Evolutionary conservation across 2,797 vertebrate genomes (phyloP).

Genomic region (Lycodopsis pacificus): DNA sequence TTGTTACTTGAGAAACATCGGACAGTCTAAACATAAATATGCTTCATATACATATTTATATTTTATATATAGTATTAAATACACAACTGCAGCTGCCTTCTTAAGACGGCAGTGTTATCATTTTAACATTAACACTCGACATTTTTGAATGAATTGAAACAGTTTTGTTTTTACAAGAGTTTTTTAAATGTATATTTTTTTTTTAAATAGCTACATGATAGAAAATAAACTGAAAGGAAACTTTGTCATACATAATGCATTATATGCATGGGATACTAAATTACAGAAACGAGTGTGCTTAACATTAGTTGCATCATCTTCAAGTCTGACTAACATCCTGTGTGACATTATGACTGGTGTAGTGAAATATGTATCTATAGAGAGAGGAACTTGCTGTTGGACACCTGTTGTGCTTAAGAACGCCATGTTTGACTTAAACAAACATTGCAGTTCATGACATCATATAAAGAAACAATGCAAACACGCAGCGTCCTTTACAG

Average conservation of each 20-base stretch:
- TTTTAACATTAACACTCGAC: neutral
- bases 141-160: neutral
- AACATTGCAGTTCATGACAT: neutral
- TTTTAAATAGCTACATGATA: neutral
- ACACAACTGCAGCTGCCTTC: neutral
- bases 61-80: neutral
- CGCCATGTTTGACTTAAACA: constrained; percentile 8
- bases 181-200: neutral
- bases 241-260: neutral
- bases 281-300: neutral
- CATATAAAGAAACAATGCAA: constrained; percentile 16
- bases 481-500: constrained; percentile 1
- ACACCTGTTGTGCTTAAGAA: constrained; percentile 7
- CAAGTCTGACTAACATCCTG: neutral
- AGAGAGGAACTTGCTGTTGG: neutral
- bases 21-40: neutral
- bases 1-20: neutral
- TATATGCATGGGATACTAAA: neutral
- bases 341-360: neutral
- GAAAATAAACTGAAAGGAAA: neutral
- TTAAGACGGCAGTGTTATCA: neutral
- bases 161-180: neutral
- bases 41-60: neutral
- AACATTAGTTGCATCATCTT: neutral
- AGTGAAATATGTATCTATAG: constrained; percentile 4